phyloP scores from a whole-genome alignment of 1,140 invertebrate genomes.

The Diabrotica undecimpunctata region DNA sequence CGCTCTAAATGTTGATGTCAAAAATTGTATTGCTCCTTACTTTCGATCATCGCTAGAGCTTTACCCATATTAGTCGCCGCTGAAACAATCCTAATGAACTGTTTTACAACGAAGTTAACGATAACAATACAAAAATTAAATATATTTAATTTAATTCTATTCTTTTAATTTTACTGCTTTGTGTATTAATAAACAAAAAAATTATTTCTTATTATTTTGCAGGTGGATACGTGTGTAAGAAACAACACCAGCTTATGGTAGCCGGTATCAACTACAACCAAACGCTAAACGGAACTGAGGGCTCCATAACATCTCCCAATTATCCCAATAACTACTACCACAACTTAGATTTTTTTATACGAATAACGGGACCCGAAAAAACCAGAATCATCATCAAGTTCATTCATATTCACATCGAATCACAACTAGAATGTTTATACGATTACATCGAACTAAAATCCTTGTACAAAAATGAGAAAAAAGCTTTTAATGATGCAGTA shows the following conservation, averaged over 20 bases:
- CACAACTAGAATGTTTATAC: slow-evolving; percentile 71
- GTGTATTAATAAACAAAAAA: no score
- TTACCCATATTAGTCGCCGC: no score
- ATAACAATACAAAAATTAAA: no score
- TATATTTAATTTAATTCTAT: no score
- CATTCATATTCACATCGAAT: slow-evolving; percentile 64
- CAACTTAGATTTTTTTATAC: slow-evolving; percentile 63
- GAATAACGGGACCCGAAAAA: slow-evolving; percentile 56
- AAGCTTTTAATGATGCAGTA: slow-evolving; percentile 29
- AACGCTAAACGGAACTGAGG: slow-evolving; percentile 54
- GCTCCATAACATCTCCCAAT: slow-evolving; percentile 58
- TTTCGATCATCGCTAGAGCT: no score
- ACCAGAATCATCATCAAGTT: slow-evolving; percentile 65
- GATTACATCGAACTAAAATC: slow-evolving; percentile 62
- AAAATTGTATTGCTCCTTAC: no score
- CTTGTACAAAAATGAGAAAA: slow-evolving; percentile 23
- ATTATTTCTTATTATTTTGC: slow-evolving; percentile 34
- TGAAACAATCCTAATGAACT: no score
- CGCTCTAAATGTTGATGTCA: no score
- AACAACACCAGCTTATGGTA: slow-evolving; percentile 32
- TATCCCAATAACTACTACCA: slow-evolving; percentile 65
- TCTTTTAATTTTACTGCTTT: no score
- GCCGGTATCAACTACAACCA: slow-evolving; percentile 46
- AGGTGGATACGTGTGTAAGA: slow-evolving; percentile 58
- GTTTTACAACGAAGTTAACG: no score